Base-by-base conservation (phyloP, 2,113 vertebrate genomes). In the Calidris pugnax region DNA sequence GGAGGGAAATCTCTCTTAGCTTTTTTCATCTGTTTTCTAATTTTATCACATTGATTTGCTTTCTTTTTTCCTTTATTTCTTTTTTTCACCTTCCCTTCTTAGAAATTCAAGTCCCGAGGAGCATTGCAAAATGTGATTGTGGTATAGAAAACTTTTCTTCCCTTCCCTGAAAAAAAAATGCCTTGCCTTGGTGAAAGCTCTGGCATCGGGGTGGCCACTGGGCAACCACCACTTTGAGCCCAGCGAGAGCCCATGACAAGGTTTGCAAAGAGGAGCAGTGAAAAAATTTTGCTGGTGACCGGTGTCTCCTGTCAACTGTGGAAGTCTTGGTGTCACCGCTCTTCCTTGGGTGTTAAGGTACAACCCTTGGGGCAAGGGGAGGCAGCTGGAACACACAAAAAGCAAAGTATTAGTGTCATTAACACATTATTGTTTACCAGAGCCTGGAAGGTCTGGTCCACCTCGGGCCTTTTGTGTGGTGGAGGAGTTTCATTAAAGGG, bases 221-320 rank as follows among this genome's bases (percentile, higher is more conserved):
- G 37, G 32, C 50, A 74, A 2, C 37, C 0, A 0, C 41, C 11
- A 35, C 75, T 89, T 62, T 92, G 63, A 53, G 62, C 3, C 0
- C 63, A 55, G 83, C 0, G 1, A 78, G 83, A 14, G 50, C 59
- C 18, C 22, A 66, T 45, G 75, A 55, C 59, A 74, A 63, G 55
- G 67, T 90, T 90, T 88, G 62, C 55, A 79, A 69, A 90, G 80
- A 56, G 21, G n/a, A 86, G 59, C 67, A 33, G 45, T 32, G 53
- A 55, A 50, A 66, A 76, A 82, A 32, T 33, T n/a, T 57, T 0
- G 0, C 35, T 69, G 69, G 55, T 14, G n/a, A 56, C 53, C 17
- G 2, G 56, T 45, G 56, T 75, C 32, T 64, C 23, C 57, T 68
- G 33, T 78, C 74, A 72, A 0, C 56, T 66, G 33, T 16, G 67